Base-by-base conservation (phyloP, 2,797 vertebrate species). In the Poeciliopsis gracilis region DNA sequence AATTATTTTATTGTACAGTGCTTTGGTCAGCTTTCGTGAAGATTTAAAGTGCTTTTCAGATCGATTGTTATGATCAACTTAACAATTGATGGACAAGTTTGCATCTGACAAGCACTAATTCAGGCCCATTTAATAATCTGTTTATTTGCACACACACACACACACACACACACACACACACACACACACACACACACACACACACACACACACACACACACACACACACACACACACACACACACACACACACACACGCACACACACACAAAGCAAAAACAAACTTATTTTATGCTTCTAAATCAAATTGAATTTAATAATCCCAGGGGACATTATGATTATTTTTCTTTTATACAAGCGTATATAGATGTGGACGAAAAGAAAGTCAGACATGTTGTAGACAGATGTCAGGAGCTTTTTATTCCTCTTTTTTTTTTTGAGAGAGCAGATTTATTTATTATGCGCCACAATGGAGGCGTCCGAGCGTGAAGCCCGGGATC, bases 401-500 rank as follows among this genome's bases (percentile, higher is more conserved):
- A 94, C 95, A 97, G 96, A 96, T 96, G 96, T 93, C 90, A 81
- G 82, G 90, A 66, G 30, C 33, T 66, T 23, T 66, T 8, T 9
- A 25, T 11, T 11, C 33, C 33, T 16, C 7, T 16, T 2, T 2
- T 9, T 30, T 5, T 66, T 46, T 46, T 4, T 79, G 83, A 82
- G 82, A 79, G 84, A 86, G 91, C 90, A 77, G 83, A 72, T 91
- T 92, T 92, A 86, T 94, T 90, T 92, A 87, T 90, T 59, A 69
- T 71, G 82, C 76, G 92, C 94, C 94, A 98, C 97, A 98, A 97
- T 97, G 96, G 96, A 96, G 85, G 92, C 93, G 91, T 91, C 95
- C 93, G 92, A 95, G 96, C 93, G 95, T 95, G 94, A 94, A 96
- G 59, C 93, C 82, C 87, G 84, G 92, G 87, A 41, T 45, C 45